phyloP scores from a whole-genome alignment of 2,888 invertebrate species.

The Vesta saturnalis region DNA sequence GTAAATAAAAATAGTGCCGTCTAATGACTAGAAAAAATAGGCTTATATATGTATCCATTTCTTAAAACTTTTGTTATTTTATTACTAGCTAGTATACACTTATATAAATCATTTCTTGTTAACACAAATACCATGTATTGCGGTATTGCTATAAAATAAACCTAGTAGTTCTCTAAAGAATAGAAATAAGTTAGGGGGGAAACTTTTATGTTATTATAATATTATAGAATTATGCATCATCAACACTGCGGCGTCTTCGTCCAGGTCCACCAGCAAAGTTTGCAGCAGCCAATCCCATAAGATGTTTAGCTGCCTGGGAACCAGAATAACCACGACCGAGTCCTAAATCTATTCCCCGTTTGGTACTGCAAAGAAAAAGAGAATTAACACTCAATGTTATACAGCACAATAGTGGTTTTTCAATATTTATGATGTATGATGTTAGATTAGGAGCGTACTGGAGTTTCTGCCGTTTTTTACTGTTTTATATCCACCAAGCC shows the following conservation, averaged over 20 bases:
- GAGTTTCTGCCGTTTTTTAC: too few species aligned
- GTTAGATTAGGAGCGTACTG: too few species aligned
- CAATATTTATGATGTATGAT: too few species aligned
- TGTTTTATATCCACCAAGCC: too few species aligned
- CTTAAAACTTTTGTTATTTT: not conserved
- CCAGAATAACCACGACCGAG: slow-evolving; percentile 90
- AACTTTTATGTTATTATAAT: not conserved
- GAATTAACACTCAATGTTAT: too few species aligned
- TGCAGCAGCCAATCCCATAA: slow-evolving; percentile 90
- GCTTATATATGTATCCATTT: not conserved
- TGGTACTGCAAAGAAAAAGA: slow-evolving; percentile 69
- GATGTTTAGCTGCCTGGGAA: slow-evolving; percentile 89
- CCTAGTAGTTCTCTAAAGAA: not conserved
- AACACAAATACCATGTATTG: not conserved
- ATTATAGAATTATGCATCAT: slow-evolving; percentile 50
- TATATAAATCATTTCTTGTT: not conserved
- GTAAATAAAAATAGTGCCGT: not conserved
- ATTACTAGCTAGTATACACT: slow-evolving; percentile 1
- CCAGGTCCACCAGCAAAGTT: slow-evolving; percentile 91
- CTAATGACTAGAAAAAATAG: not conserved
- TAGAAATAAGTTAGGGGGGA: not conserved
- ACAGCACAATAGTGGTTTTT: too few species aligned
- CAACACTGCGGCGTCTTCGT: slow-evolving; percentile 79
- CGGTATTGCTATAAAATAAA: slow-evolving; percentile 1
- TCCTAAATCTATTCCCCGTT: slow-evolving; percentile 89